Percentiles rank a stretch among this genome's conserved stretches.
Conservation (phyloP, 1,140 invertebrate genomes). For the Temnothorax longispinosus region DNA sequence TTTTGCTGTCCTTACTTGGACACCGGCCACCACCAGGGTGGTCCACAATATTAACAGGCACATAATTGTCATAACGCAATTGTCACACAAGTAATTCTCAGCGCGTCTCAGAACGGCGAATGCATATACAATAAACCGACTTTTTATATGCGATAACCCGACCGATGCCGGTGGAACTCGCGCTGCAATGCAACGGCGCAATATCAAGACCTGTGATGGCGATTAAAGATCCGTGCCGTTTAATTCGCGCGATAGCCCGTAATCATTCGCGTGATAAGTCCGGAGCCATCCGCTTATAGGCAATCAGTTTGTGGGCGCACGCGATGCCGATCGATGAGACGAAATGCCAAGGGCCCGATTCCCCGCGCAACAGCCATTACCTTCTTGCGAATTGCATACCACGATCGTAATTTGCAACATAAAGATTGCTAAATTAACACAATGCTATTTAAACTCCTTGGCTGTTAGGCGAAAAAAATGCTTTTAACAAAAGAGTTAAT, state of each 20-base stretch:
- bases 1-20: constrained; percentile 23
- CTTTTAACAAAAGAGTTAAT: too few relatives aligned
- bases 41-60: constrained; percentile 22
- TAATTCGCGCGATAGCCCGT: neutral
- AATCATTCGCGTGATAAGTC: neutral
- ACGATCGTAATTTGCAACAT: neutral
- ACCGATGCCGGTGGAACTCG: neutral
- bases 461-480: too few relatives aligned
- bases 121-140: constrained; percentile 30
- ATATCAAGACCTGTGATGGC: neutral
- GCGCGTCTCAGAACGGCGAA: neutral
- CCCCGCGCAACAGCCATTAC: neutral
- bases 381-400: neutral
- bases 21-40: neutral
- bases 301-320: neutral
- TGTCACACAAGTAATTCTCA: neutral
- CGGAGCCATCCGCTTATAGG: neutral
- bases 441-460: neutral
- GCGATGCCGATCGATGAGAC: neutral
- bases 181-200: too few relatives aligned
- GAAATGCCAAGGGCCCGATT: neutral
- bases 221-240: neutral
- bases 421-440: neutral
- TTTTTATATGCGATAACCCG: constrained; percentile 34
- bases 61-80: neutral